Evolutionary conservation across 2,113 vertebrate species (phyloP), one percentile per base, ranked within the genome.

Genomic region (Podiceps cristatus): DNA sequence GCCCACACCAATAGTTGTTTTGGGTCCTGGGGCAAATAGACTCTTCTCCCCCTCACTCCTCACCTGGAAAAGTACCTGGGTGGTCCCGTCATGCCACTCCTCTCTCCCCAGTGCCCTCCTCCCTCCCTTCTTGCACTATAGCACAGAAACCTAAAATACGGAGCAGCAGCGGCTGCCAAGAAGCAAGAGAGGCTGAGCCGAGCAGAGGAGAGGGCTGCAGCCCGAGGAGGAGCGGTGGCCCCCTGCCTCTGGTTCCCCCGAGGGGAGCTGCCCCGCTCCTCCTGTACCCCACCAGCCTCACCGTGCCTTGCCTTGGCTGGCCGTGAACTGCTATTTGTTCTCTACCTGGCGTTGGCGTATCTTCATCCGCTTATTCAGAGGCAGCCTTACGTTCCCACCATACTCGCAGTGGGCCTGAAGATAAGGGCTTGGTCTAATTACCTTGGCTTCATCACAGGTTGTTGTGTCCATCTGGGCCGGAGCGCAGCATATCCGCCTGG

Each of bases 21-120:
- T 94, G 96, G 62, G 90, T 97, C 96, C 96, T 7, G 92, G 67
- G 95, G 96, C 96, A 94, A 96, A 85, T 1, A 84, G 45, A 60
- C 77, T 96, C 75, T 91, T 94, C 93, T 93, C 90, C 77, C 84
- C 84, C 81, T 96, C 91, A 95, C n/a, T 85, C 69, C 49, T 93
- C 69, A 76, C 64, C 80, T 96, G 77, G 35, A 91, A 72, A 96
- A 93, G 24, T 17, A 81, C 92, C 77, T 96, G 96, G 95, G 96
- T 97, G 96, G 96, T 97, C 96, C 90, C 64, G 27, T 29, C 62
- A 68, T 31, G 77, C 86, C 81, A 60, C 74, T 95, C 95, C 93
- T 73, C 58, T 78, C 31, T 94, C 49, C 25, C 10, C 69, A 56
- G 66, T 40, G 60, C 84, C 80, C 60, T 93, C 60, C 89, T 93